Evolutionary conservation across 2,113 vertebrate species (phyloP).

Genomic region (Paedocypris sp.): DNA sequence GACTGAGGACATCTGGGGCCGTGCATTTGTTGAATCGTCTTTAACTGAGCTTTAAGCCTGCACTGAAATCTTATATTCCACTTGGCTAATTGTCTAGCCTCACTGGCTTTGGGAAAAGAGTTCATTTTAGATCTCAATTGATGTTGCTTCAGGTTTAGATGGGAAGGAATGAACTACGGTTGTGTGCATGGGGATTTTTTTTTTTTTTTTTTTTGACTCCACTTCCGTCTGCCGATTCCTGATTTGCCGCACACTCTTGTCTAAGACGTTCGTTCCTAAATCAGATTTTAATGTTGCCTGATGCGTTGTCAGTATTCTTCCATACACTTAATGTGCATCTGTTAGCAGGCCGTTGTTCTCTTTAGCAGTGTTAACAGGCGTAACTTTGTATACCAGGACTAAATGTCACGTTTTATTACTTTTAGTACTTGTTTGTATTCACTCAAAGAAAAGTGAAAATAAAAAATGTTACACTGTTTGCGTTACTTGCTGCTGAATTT

Average conservation of each 20-base stretch:
- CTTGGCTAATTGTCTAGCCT: constrained; percentile 18
- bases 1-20: background rate
- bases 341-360: constrained; percentile 12
- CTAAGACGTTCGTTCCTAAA: constrained; percentile 16
- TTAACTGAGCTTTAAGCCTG: background rate
- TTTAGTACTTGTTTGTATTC: constrained; percentile 50
- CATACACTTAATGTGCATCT: constrained; percentile 3
- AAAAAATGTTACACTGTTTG: constrained; percentile 56
- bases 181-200: background rate
- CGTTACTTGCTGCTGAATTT: constrained; percentile 16
- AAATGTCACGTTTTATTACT: constrained; percentile 44
- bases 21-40: background rate
- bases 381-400: background rate
- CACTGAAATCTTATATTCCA: background rate
- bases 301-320: constrained; percentile 5
- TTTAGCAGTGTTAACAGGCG: constrained; percentile 19
- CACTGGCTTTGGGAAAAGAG: background rate
- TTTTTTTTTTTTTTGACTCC: constrained; percentile 7
- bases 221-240: background rate
- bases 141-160: background rate
- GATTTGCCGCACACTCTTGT: constrained; percentile 15
- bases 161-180: background rate
- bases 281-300: constrained; percentile 27
- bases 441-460: constrained; percentile 47
- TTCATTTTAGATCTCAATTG: background rate